Base-by-base conservation (phyloP, 2,113 vertebrate genomes). In the Dissostichus mawsoni region DNA sequence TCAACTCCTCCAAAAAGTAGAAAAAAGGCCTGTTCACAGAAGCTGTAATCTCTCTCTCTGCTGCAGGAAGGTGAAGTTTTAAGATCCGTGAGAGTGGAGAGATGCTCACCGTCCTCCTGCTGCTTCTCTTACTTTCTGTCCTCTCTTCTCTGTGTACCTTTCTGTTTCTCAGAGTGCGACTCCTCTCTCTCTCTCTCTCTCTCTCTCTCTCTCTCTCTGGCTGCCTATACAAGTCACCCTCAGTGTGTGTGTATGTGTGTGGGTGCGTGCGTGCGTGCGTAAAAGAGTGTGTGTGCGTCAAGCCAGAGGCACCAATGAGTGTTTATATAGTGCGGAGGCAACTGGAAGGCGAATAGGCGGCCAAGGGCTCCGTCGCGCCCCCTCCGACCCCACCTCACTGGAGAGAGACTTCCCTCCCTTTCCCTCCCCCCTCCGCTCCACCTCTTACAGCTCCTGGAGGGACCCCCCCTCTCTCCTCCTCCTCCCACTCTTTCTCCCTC, bases 321-420 rank as follows among this genome's bases (percentile, higher is more conserved):
- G 95, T 96, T 98, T 97, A 97, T 97, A 97, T 97, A 97, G 96
- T 63, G 86, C 94, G 94, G 96, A 96, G 96, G 92, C 90, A 90
- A 90, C 90, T 89, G 89, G 87, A 89, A 91, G 87, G 89, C 84
- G 89, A 90, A 88, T 80, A 89, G 88, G 88, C 92, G 87, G 85
- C 90, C 87, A 90, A 90, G 79, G 86, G 88, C 85, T 91, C 86
- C 84, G 84, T 89, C 87, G 73, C 84, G n/a, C 87, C 88, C 89
- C 87, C 84, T 56, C 85, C 78, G 11, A 12, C 81, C 80, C 83
- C 80, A 82, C 85, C 87, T 75, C 87, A 55, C 81, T 51, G 45
- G 25, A 71, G 80, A 80, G 85, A 82, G 81, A 83, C 82, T 81
- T 80, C 76, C 84, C 83, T 76, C 75, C 52, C 74, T 65, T 59